Base-by-base conservation (phyloP, 1,140 invertebrate species). In the Panagrolaimus sp. region DNA sequence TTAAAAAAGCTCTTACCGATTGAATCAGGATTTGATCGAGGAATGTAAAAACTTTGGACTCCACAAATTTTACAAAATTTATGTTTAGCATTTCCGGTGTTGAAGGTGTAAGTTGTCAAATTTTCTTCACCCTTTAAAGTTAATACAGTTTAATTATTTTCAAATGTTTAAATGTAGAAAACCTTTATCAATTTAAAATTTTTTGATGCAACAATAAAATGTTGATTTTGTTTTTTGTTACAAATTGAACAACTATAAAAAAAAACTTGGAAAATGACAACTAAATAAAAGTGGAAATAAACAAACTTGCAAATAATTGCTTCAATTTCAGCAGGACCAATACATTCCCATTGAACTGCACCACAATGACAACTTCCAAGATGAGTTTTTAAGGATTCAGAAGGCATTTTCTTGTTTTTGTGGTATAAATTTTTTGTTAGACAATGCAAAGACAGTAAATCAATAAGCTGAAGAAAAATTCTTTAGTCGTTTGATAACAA, bases 1-100 rank as follows among this genome's bases (percentile, higher is more conserved):
- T 3, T 15, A 68, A 14, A 58, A n/a, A 43, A 55, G 43, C 26
- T n/a, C 77, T 76, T 77, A 87, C 86, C 85, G 52, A 85, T 83
- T 24, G 85, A 84, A 72, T 86, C 84, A 14, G 85, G 86, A 74
- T 87, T 87, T 2, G 86, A 86, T 45, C 86, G 73, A 5, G 87
- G 87, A 69, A 82, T 83, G 74, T 87, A 87, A 75, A 87, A 88
- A 76, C 85, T 84, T 72, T 87, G 85, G 0, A 87, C 86, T 4
- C 87, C 87, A 78, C 87, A 88, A 21, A 74, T 85, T 46, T 83
- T 84, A 74, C 87, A 88, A 76, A 88, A 88, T 26, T 72, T 84
- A 72, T 88, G 87, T 70, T 87, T 86, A 3, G 87, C 87, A 64
- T 76, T 47, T 62, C 84, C 80, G 6, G 86, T 87, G 72, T 86